A percentile compares a stretch with the other conserved stretches of the same genome.
Evolutionary conservation across 1,140 invertebrate species (phyloP).

Genomic region (Zeugodacus cucurbitae): DNA sequence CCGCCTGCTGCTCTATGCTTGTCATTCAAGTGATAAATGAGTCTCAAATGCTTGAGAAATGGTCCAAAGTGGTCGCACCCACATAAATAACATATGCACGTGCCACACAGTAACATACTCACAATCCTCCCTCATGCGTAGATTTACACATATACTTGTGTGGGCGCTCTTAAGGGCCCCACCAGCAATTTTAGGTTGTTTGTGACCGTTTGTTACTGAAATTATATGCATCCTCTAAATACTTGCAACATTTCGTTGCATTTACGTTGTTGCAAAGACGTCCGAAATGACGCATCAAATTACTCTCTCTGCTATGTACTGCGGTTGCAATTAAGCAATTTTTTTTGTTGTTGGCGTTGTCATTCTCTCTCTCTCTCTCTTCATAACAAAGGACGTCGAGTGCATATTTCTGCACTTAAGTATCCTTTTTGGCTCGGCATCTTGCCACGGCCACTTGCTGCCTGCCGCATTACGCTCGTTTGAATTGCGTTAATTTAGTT

Average conservation of each 20-base stretch:
- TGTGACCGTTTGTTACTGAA: background rate
- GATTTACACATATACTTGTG: background rate
- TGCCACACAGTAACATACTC: background rate
- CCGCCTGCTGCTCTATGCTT: background rate
- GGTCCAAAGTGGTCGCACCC: background rate
- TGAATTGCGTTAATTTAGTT: constrained; percentile 38
- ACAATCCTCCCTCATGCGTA: background rate
- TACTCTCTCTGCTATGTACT: background rate
- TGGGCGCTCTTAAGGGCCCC: background rate
- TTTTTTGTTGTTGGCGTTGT: background rate
- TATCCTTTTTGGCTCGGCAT: constrained; percentile 6
- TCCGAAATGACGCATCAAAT: background rate
- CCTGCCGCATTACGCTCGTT: background rate
- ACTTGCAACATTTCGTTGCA: background rate
- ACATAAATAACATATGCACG: constrained; percentile 4
- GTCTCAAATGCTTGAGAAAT: constrained; percentile 24
- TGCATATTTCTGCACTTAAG: constrained; percentile 30
- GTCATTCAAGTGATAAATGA: constrained; percentile 27
- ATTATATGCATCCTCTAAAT: background rate
- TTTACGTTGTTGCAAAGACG: background rate
- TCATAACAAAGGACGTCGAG: background rate
- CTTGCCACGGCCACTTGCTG: constrained; percentile 11
- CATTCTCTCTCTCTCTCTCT: background rate
- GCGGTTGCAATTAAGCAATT: constrained; percentile 19
- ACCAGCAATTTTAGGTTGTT: background rate